Base-by-base conservation (phyloP, 2,888 invertebrate genomes). In the Stenodera caucasica region DNA sequence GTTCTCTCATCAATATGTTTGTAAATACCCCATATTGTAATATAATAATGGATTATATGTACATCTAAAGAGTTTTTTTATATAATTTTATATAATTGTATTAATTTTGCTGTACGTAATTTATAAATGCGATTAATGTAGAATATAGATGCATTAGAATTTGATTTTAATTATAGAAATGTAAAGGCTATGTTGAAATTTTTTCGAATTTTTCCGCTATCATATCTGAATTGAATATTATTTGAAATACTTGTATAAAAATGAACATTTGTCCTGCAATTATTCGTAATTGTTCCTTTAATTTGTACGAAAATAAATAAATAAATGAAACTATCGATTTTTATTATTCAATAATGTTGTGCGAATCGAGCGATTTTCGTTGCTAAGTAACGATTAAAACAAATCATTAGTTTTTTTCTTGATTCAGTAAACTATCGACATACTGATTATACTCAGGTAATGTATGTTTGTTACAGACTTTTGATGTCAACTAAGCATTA, bases 11-110 rank as follows among this genome's bases (percentile, higher is more conserved):
- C 18, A 54, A 21, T 32, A 57, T 59, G 53, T 65, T 53, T 68
- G 64, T 69, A 69, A 61, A 68, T 69, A 69, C 63, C 64, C 67
- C 66, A 58, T 68, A 68, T 64, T 69, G 68, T 67, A 68, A 65
- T 65, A 67, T 67, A 67, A 35, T 69, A 68, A 62, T 69, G 67
- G 64, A 69, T 60, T 64, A 60, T 55, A 64, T 59, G 29, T 35
- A 35, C 4, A 35, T n/a, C n/a, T n/a, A n/a, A n/a, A n/a, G n/a
- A n/a, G n/a, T n/a, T n/a, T n/a, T n/a, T n/a, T n/a, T n/a, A n/a
- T n/a, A n/a, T n/a, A n/a, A n/a, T n/a, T n/a, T n/a, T n/a, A n/a
- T n/a, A n/a, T n/a, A n/a, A n/a, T n/a, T n/a, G n/a, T n/a, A n/a
- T n/a, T n/a, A n/a, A n/a, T n/a, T n/a, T n/a, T n/a, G n/a, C n/a